A percentile compares a stretch with the other conserved stretches of the same genome.
These are phyloP conservation scores for Spea bombifrons DNA, from an alignment of 2,113 vertebrate genomes.

Conservation along the genomic window DNA sequence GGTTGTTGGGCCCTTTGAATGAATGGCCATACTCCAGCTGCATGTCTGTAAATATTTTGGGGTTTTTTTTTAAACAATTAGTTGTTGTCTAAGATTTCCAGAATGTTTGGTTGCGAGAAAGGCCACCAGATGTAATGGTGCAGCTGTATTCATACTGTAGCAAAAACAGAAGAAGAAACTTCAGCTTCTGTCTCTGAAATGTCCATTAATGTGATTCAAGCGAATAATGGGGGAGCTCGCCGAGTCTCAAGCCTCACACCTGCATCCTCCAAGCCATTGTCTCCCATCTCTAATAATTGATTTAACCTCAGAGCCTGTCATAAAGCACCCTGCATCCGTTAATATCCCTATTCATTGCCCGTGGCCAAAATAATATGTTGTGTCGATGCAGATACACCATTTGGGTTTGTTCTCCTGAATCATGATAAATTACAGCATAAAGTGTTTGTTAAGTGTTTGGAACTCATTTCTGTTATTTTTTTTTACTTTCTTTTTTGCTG, in stretches of 20 bases:
- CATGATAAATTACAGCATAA: too few relatives aligned
- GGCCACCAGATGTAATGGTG: slow-evolving; percentile 10
- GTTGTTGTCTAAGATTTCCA: slow-evolving; percentile 7
- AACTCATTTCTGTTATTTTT: too few relatives aligned
- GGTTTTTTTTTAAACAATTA: slow-evolving; percentile 11
- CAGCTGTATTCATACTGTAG: slow-evolving; percentile 26
- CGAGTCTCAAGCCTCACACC: neutral
- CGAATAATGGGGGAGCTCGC: neutral
- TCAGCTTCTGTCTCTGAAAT: slow-evolving; percentile 32
- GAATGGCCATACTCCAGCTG: slow-evolving; percentile 30
- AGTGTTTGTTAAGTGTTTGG: too few relatives aligned
- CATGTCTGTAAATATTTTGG: slow-evolving; percentile 36
- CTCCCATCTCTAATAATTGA: neutral
- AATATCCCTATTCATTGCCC: neutral
- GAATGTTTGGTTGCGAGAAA: neutral
- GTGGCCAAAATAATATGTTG: neutral
- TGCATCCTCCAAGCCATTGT: slow-evolving; percentile 19
- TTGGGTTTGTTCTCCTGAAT: neutral
- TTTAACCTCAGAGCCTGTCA: neutral
- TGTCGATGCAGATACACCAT: too few relatives aligned
- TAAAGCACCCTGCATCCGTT: neutral
- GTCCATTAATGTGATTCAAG: slow-evolving; percentile 25
- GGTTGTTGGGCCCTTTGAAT: slow-evolving; percentile 3
- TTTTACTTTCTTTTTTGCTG: too few relatives aligned
- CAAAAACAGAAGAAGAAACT: slow-evolving; percentile 6